phyloP scores from a whole-genome alignment of 2,113 vertebrate species.

The Labeo catla region DNA sequence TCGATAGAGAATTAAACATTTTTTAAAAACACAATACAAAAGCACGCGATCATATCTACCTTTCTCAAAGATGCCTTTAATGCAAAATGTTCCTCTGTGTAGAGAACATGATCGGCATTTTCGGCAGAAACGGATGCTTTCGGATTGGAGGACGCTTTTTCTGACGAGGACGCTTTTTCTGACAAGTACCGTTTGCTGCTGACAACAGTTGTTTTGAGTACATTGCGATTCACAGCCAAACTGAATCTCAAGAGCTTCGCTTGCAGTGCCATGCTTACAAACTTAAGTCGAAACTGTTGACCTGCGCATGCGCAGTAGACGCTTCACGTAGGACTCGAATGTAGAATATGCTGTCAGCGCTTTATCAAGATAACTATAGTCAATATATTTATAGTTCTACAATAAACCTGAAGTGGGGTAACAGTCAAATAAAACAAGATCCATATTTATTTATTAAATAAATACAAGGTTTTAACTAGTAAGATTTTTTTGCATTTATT shows the following conservation, averaged over 20 bases:
- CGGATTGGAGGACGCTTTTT: constrained; percentile 60
- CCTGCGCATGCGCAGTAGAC: constrained; percentile 67
- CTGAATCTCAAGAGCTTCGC: constrained; percentile 2
- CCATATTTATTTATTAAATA: neutral
- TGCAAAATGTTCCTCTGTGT: constrained; percentile 68
- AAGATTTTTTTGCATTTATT: too few relatives aligned
- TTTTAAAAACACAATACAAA: neutral
- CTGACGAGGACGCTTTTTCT: constrained; percentile 64
- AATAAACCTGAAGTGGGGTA: neutral
- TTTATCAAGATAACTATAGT: neutral
- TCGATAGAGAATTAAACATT: neutral
- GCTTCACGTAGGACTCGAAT: neutral
- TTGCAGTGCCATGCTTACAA: constrained; percentile 70
- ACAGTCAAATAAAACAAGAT: neutral
- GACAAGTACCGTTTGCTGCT: constrained; percentile 61
- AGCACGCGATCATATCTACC: constrained; percentile 64
- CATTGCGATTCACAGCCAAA: constrained; percentile 32
- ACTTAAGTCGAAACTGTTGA: rapidly evolving
- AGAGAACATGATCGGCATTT: constrained; percentile 58
- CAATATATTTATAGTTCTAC: too few relatives aligned
- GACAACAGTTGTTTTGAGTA: constrained; percentile 41
- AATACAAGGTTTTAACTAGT: too few relatives aligned
- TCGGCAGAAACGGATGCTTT: constrained; percentile 39
- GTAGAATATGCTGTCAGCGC: neutral
- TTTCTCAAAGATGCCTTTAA: constrained; percentile 75